Evolutionary conservation across 2,888 invertebrate species (phyloP).

Genomic region (Lymantria dispar): DNA sequence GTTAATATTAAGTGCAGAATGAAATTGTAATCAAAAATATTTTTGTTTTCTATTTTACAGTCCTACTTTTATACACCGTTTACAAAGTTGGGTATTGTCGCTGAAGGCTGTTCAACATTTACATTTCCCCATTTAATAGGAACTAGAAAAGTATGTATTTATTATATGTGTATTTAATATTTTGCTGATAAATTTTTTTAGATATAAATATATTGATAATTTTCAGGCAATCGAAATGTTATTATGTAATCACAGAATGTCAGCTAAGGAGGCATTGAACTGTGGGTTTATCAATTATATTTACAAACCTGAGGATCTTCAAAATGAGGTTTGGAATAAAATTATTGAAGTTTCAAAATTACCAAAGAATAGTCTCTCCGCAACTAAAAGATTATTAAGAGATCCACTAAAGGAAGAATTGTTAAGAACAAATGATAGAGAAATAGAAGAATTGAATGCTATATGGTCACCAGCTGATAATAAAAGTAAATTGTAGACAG

Average conservation of each 20-base stretch:
- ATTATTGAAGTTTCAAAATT: constrained; percentile 78
- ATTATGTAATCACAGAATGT: constrained; percentile 88
- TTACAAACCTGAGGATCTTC: constrained; percentile 84
- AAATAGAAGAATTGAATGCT: constrained; percentile 85
- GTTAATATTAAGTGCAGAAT: no score
- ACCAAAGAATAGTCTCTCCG: constrained; percentile 82
- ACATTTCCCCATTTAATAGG: constrained; percentile 94
- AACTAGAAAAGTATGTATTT: constrained; percentile 84
- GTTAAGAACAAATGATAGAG: constrained; percentile 85
- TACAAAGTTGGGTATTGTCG: constrained; percentile 89
- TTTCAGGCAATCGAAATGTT: constrained; percentile 83
- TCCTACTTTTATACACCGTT: constrained; percentile 96
- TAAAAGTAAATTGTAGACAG: constrained; percentile 41
- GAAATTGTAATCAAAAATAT: no score
- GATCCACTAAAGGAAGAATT: constrained; percentile 82
- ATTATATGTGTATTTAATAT: neutral
- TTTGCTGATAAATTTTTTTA: neutral
- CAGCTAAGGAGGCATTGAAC: constrained; percentile 89
- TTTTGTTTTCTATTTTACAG: constrained; percentile 64
- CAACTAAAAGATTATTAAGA: constrained; percentile 87
- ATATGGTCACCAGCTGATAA: constrained; percentile 82
- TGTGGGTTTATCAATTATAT: constrained; percentile 91
- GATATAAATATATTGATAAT: neutral
- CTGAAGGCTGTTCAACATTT: constrained; percentile 95
- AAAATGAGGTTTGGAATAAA: constrained; percentile 82